Conservation (phyloP, 1,140 invertebrate species). For the Lineus longissimus region DNA sequence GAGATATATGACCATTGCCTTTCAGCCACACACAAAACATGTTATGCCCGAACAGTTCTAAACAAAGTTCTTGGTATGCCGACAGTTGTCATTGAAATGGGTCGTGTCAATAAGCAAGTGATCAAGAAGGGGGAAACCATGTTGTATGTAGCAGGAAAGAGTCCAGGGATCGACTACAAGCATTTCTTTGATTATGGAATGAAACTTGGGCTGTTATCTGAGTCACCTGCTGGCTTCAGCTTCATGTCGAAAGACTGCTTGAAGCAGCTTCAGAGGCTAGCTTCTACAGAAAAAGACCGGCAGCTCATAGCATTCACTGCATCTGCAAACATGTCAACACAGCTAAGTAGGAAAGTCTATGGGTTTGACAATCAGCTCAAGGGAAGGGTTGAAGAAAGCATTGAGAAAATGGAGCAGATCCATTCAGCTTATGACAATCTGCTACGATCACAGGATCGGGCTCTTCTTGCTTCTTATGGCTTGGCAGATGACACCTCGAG, state of each 20-base stretch:
- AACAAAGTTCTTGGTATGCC: background rate
- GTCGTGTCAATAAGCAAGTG: background rate
- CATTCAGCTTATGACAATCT: background rate
- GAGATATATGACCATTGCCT: no score
- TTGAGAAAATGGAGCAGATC: conserved; percentile 3
- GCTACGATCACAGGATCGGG: background rate
- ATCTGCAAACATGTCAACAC: background rate
- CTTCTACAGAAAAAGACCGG: background rate
- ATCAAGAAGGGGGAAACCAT: background rate
- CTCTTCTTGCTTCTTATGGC: background rate
- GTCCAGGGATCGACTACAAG: background rate
- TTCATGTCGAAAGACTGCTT: background rate
- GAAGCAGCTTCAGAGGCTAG: background rate
- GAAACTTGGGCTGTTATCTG: background rate
- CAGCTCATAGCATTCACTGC: background rate
- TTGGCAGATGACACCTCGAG: no score
- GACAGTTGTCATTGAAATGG: background rate
- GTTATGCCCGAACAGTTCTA: no score
- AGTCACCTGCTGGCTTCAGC: background rate
- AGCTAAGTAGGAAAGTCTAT: background rate
- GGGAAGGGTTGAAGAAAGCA: background rate
- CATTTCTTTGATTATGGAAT: background rate
- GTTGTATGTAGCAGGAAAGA: background rate
- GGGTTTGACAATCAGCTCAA: background rate
- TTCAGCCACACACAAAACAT: no score